These are phyloP conservation scores for Oryzias curvinotus DNA, from an alignment of 2,113 vertebrate genomes.

Conservation along the genomic window DNA sequence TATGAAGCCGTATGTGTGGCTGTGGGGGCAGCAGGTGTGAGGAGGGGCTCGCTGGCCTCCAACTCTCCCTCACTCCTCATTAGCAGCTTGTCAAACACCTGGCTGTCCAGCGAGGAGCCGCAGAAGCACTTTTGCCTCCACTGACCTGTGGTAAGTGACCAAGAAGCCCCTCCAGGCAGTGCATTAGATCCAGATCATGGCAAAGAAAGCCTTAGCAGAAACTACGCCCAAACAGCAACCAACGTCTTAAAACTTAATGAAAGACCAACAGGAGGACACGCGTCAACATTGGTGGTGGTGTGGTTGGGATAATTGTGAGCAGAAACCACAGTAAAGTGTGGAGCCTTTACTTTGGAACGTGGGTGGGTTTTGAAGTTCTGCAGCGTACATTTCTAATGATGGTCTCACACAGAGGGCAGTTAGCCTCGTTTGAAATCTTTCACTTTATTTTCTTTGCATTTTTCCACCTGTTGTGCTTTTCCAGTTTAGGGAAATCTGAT, in stretches of 20 bases:
- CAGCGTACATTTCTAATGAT: constrained; percentile 10
- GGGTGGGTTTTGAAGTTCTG: neutral
- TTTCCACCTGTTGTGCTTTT: too few relatives aligned
- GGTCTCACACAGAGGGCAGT: neutral
- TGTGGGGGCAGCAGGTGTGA: constrained; percentile 62
- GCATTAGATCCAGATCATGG: constrained; percentile 29
- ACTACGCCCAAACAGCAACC: constrained; percentile 6
- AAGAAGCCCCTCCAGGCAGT: neutral
- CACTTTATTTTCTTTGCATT: too few relatives aligned
- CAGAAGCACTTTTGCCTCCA: constrained; percentile 10
- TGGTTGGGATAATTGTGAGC: constrained; percentile 26
- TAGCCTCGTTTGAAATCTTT: too few relatives aligned
- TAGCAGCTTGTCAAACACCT: constrained; percentile 53
- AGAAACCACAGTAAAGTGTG: constrained; percentile 10
- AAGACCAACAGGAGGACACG: constrained; percentile 28
- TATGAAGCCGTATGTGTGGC: constrained; percentile 29
- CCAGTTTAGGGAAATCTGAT: too few relatives aligned
- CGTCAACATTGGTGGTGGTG: neutral
- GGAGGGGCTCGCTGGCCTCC: constrained; percentile 42
- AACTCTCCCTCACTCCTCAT: constrained; percentile 55
- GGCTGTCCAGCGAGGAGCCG: constrained; percentile 24
- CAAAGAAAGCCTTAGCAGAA: constrained; percentile 7
- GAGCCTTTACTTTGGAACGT: neutral
- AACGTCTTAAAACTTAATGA: constrained; percentile 35
- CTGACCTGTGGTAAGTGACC: neutral